Evolutionary conservation across 2,888 invertebrate genomes (phyloP), one percentile per base, ranked within the genome.

Genomic region (Temnothorax rugatulus): DNA sequence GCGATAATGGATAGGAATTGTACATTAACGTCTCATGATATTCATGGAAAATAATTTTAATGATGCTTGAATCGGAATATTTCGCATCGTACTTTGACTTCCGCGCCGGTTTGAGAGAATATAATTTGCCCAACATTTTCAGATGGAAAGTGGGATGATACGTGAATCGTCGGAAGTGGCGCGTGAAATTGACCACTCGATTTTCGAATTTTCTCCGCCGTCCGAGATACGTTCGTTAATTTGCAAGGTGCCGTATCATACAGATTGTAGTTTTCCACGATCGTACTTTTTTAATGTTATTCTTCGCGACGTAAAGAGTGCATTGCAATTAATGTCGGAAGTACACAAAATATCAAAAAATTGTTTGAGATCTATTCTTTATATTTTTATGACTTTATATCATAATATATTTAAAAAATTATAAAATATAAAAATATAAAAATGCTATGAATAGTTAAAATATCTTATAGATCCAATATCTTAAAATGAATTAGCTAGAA

Each of bases 111-210:
- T 34, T 63, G 11, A 47, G 11, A 38, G 11, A 38, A 44, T 64
- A 13, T 25, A 64, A 41, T 15, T 21, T 64, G 41, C 9, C 7
- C 41, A 21, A 25, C 7, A 38, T 25, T 44, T 64, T 44, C 21
- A 64, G 15, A 44, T 64, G 15, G 21, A 44, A 38, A 41, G 41
- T 41, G 38, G 52, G n/a, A n/a, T 4, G 34, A 38, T 38, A 63
- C 11, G n/a, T 34, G 11, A 38, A n/a, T 38, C 18, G 57, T 59
- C 11, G 29, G 11, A 38, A 63, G n/a, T 63, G 61, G 61, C 9
- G n/a, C 11, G 61, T 63, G 61, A 63, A 63, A 63, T n/a, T 63
- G 61, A 63, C 18, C 34, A 59, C 34, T 61, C 59, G 59, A 61
- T 61, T 61, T 57, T 61, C 18, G 34, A 25, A 18, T 61, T 61